These are phyloP conservation scores for Drosophila bipectinata DNA, from an alignment of 1,140 invertebrate species.

Conservation along the genomic window DNA sequence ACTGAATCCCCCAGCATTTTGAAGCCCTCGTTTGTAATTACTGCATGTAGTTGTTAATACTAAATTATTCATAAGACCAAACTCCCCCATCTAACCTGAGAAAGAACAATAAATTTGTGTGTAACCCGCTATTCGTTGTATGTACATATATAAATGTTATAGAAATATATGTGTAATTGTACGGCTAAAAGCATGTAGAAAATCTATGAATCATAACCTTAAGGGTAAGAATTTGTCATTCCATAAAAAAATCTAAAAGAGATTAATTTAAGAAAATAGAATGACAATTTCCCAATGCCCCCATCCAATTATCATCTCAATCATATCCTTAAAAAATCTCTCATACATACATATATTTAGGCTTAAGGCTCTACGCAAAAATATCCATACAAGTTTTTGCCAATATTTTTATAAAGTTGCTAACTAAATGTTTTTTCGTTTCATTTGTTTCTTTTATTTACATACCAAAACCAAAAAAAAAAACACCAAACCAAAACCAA, in stretches of 20 bases:
- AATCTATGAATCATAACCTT: slow-evolving; percentile 16
- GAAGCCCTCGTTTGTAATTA: slow-evolving; percentile 20
- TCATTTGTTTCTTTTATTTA: slow-evolving; percentile 83
- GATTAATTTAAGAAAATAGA: slow-evolving; percentile 5
- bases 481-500: slow-evolving; percentile 21
- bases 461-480: slow-evolving; percentile 63
- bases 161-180: slow-evolving; percentile 34
- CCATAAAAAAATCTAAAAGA: background rate
- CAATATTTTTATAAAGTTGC: slow-evolving; percentile 74
- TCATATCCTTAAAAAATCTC: slow-evolving; percentile 20
- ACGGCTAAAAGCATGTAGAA: slow-evolving; percentile 48
- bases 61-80: slow-evolving; percentile 50
- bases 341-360: slow-evolving; percentile 49
- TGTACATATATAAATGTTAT: slow-evolving; percentile 28
- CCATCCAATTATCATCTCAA: slow-evolving; percentile 1
- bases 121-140: slow-evolving; percentile 24
- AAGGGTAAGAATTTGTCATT: slow-evolving; percentile 31
- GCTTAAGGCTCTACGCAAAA: slow-evolving; percentile 51
- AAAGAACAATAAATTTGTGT: slow-evolving; percentile 26
- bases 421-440: slow-evolving; percentile 84
- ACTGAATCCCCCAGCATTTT: slow-evolving; percentile 24
- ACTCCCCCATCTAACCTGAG: slow-evolving; percentile 27
- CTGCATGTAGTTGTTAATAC: slow-evolving; percentile 61
- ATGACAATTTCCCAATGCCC: slow-evolving; percentile 13
- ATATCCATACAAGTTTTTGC: slow-evolving; percentile 48